Base-by-base conservation (phyloP, 2,113 vertebrate species). In the Eolophus roseicapilla region DNA sequence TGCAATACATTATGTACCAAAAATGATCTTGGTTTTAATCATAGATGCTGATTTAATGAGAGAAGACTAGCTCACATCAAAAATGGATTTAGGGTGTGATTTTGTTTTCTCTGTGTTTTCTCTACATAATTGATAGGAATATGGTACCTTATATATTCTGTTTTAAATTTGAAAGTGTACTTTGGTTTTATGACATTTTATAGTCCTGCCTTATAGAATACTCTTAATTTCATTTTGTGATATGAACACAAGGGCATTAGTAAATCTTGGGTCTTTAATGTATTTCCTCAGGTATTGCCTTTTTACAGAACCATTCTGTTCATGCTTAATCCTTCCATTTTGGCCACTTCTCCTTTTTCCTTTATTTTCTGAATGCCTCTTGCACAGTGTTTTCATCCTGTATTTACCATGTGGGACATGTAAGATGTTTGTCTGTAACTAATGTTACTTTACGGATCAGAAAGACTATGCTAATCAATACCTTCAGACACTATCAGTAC, bases 21-120 rank as follows among this genome's bases (percentile, higher is more conserved):
- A 99, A 99, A 99, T 98, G 98, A 99, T 99, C 98, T 99, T 98
- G 98, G 97, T 99, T 99, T 99, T 99, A 99, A 99, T 99, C 99
- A 98, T 99, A 98, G 98, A 99, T 98, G 98, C 98, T 99, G 98
- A 99, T 99, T 99, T 99, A 99, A 99, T 99, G 98, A 99, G 98
- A 99, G 98, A 99, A 98, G 98, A 98, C 98, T 98, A 98, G 98
- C 98, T 99, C 98, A 98, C 98, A 99, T 98, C 98, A 98, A 98
- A 99, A 99, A 98, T 99, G 98, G 98, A 99, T 99, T 99, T 99
- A 99, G 98, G 98, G 98, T 99, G 98, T 98, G 98, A 98, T 98
- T 99, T 99, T 98, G 98, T 98, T 98, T 97, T 97, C 93, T 96
- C 70, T 98, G 88, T 99, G 98, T 98, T 98, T 99, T 99, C 98